These are phyloP conservation scores for Propithecus coquereli DNA, from an alignment of 2,113 vertebrate genomes.

Conservation along the genomic window DNA sequence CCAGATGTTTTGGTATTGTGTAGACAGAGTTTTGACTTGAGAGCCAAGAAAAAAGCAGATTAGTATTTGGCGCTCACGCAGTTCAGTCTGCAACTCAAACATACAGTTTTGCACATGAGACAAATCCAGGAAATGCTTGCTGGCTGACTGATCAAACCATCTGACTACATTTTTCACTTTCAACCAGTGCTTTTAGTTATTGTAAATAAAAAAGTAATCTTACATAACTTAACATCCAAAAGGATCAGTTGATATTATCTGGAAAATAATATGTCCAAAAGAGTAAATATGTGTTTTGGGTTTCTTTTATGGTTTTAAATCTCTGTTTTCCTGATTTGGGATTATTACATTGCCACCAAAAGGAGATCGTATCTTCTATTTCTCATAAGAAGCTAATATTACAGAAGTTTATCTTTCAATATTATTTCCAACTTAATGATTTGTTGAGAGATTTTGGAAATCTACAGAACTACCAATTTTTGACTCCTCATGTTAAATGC, in stretches of 20 bases:
- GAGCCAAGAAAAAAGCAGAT: not conserved
- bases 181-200: not conserved
- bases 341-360: not conserved
- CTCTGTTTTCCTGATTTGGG: not conserved
- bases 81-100: slow-evolving; percentile 22
- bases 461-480: not conserved
- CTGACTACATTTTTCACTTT: not conserved
- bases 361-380: not conserved
- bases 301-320: not conserved
- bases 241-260: not conserved
- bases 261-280: not conserved
- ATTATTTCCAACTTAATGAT: not conserved
- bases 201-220: not conserved
- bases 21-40: not conserved
- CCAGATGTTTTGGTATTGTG: slow-evolving; percentile 52
- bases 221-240: slow-evolving; percentile 4
- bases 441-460: slow-evolving; percentile 18
- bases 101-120: slow-evolving; percentile 12
- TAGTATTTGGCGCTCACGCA: not conserved
- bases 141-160: not conserved
- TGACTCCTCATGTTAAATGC: not conserved
- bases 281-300: not conserved
- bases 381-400: not conserved
- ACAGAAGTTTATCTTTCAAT: not conserved
- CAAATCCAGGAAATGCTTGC: slow-evolving; percentile 33